Base-by-base conservation (phyloP, 2,797 vertebrate genomes). In the Sitta carolinensis region DNA sequence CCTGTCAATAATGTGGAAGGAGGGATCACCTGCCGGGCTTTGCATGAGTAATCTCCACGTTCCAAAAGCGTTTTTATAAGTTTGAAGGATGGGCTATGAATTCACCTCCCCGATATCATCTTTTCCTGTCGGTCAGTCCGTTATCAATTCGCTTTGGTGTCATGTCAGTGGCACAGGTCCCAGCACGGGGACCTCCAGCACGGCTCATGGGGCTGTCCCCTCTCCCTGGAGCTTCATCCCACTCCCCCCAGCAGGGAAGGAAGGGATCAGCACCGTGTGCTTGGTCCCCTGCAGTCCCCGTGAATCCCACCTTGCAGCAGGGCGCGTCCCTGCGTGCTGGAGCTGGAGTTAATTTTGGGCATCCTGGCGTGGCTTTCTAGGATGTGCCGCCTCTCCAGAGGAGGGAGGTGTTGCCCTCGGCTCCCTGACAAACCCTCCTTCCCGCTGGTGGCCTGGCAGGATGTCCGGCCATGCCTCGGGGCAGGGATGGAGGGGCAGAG, bases 1-100 rank as follows among this genome's bases (percentile, higher is more conserved):
- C 62, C 77, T 97, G 95, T 97, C 96, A 94, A 88, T 96, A 95
- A 95, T 14, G 52, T 78, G 96, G 94, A 97, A 94, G 95, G 95
- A 97, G 94, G 94, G 93, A 95, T 89, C 96, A 97, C 93, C 91
- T 96, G 95, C 95, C 1, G 59, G 89, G 87, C 84, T 96, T 96
- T 76, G 22, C 85, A 69, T 96, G 96, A 96, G 90, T 95, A 96
- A 96, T 97, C 86, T 89, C 74, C 85, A 67, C 52, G 1, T 79
- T 86, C 85, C 92, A 93, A 90, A 95, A 96, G 84, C 29, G 59
- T 96, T 96, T 95, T 95, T 92, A 95, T 94, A 95, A 92, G 94
- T 96, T 91, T 94, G 90, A 96, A 97, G 94, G 66, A 94, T 96
- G 70, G 81, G 89, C 90, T 94, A 68, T 92, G 95, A 86, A 93